Evolutionary conservation across 1,140 invertebrate genomes (phyloP).

Genomic region (Sinonovacula constricta): DNA sequence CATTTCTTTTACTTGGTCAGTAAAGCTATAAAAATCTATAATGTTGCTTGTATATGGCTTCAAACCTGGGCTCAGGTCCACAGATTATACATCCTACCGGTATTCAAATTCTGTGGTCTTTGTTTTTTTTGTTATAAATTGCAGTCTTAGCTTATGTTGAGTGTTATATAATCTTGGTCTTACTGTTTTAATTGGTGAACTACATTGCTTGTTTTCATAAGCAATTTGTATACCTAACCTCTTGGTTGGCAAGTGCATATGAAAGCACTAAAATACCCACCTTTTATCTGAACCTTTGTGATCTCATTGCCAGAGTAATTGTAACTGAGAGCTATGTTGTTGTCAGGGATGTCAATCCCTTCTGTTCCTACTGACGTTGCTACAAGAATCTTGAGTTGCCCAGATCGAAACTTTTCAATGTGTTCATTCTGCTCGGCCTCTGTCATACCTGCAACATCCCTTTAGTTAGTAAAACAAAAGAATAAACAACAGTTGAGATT

Average conservation of each 20-base stretch:
- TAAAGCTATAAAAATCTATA: too few species aligned
- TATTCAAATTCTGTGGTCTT: neutral
- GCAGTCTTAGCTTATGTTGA: neutral
- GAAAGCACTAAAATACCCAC: neutral
- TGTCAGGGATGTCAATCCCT: conserved; percentile 39
- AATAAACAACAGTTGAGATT: too few species aligned
- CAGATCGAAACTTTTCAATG: conserved; percentile 16
- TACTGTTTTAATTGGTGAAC: too few species aligned
- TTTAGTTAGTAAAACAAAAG: too few species aligned
- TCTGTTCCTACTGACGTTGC: conserved; percentile 46
- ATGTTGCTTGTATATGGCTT: too few species aligned
- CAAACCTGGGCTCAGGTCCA: too few species aligned
- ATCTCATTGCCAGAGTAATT: conserved; percentile 42
- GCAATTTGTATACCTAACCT: neutral
- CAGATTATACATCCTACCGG: neutral
- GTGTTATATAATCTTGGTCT: neutral
- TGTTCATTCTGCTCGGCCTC: conserved; percentile 24
- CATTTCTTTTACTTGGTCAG: too few species aligned
- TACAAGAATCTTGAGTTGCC: conserved; percentile 29
- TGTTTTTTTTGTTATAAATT: neutral
- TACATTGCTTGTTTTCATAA: too few species aligned
- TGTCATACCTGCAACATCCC: conserved; percentile 33
- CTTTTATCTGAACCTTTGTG: conserved; percentile 51
- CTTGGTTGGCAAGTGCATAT: neutral
- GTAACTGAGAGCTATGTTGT: conserved; percentile 44